Conservation (phyloP, 2,888 invertebrate genomes). For the Heteromurus nitidus region DNA sequence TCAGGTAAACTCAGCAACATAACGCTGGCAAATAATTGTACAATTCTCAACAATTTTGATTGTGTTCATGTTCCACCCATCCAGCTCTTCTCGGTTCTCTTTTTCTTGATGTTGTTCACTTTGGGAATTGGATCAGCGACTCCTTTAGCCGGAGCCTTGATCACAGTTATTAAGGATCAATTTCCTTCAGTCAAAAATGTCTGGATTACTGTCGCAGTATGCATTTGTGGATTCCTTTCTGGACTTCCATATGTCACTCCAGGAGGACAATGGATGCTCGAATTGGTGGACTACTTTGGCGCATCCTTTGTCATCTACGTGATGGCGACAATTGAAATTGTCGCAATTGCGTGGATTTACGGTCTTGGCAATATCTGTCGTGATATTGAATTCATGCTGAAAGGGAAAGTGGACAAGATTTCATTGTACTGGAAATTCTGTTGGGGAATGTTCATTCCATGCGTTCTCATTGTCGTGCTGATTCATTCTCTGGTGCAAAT, state of each 20-base stretch:
- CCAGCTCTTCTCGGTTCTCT: constrained; percentile 86
- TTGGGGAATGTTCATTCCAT: constrained; percentile 81
- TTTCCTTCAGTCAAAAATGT: constrained; percentile 80
- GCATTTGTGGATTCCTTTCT: constrained; percentile 79
- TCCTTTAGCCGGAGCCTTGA: constrained; percentile 83
- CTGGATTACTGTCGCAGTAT: constrained; percentile 80
- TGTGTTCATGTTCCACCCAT: constrained; percentile 81
- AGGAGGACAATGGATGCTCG: constrained; percentile 80
- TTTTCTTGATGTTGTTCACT: constrained; percentile 86
- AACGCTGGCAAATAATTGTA: too few relatives aligned
- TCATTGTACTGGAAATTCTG: constrained; percentile 87
- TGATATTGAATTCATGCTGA: constrained; percentile 89
- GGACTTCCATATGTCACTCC: constrained; percentile 82
- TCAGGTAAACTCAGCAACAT: too few relatives aligned
- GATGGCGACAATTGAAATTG: constrained; percentile 79
- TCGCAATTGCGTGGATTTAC: constrained; percentile 80
- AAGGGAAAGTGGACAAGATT: constrained; percentile 77
- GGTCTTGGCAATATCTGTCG: constrained; percentile 81
- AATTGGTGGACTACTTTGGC: constrained; percentile 80
- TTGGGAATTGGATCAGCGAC: constrained; percentile 85
- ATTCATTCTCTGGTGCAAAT: constrained; percentile 12
- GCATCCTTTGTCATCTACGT: constrained; percentile 80
- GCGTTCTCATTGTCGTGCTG: constrained; percentile 77
- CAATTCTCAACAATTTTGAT: too few relatives aligned
- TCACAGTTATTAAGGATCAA: constrained; percentile 83